Base-by-base conservation (phyloP, 2,113 vertebrate species). In the Pseudorasbora parva region DNA sequence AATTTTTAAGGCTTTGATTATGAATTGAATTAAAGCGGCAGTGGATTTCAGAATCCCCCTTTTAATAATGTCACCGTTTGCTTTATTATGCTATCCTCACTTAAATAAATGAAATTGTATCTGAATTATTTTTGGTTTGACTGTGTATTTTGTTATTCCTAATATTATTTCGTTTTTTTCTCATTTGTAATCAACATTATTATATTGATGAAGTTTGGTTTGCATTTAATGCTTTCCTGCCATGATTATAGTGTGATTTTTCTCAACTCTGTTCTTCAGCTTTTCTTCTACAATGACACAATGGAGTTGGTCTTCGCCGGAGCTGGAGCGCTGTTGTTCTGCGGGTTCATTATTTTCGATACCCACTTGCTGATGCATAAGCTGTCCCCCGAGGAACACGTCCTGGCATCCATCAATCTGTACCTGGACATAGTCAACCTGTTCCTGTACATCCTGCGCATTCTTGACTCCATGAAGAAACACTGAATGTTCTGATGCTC, bases 331-430 rank as follows among this genome's bases (percentile, higher is more conserved):
- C 92, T 99, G 83, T 90, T 99, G 25, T 99, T 99, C 92, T 98
- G 97, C n/a, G 97, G 97, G 80, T 99, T 98, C 93, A 97, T 99
- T 89, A 96, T 99, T 93, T 98, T 95, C 30, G 97, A 99, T 87
- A 99, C 97, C 21, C 94, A 96, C 82, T 82, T 96, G 81, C 90
- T 99, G 91, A 97, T 99, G 97, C 96, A 97, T 87, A 95, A 94
- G 89, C 94, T 99, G 4, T 99, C 98, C 25, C 97, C 97, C 0
- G 98, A 99, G 91, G 98, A 99, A 79, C 96, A 99, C 86, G 93
- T 99, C 68, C 73, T 98, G 92, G 97, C 97, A 90, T 94, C 97
- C 89, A 96, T 98, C 91, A 98, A 92, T 88, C 95, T 99, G 82
- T 99, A 99, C 91, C 92, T 99, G 93, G 98, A 99, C 90, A 94